These are phyloP conservation scores for Leptonema lineaticorne DNA, from an alignment of 1,140 invertebrate genomes.

Conservation along the genomic window DNA sequence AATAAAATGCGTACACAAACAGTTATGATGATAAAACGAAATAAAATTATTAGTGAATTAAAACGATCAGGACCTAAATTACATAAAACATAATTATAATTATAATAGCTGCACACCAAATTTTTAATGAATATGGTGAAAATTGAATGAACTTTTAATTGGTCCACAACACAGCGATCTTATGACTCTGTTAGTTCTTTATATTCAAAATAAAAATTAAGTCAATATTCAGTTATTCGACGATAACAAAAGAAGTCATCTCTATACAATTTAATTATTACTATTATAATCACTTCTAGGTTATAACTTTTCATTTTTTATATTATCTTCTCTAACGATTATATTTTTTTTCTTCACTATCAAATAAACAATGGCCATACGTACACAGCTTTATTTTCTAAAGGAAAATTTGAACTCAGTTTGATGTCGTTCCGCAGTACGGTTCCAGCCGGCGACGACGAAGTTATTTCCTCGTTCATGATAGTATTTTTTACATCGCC, in stretches of 20 bases:
- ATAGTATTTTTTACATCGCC: slow-evolving; percentile 25
- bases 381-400: slow-evolving; percentile 34
- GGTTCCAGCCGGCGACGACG: slow-evolving; percentile 22
- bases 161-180: not conserved
- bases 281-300: too few relatives aligned
- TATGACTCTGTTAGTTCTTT: too few relatives aligned
- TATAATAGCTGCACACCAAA: too few relatives aligned
- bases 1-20: too few relatives aligned
- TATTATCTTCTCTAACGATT: not conserved
- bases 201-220: too few relatives aligned
- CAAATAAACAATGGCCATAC: slow-evolving; percentile 32
- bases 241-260: not conserved
- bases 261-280: not conserved
- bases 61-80: too few relatives aligned
- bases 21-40: too few relatives aligned
- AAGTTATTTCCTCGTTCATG: slow-evolving; percentile 26
- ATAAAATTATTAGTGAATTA: too few relatives aligned
- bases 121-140: too few relatives aligned
- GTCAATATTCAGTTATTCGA: not conserved
- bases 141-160: too few relatives aligned
- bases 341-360: slow-evolving; percentile 1
- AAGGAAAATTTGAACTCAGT: slow-evolving; percentile 31
- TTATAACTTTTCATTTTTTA: not conserved
- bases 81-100: too few relatives aligned
- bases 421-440: slow-evolving; percentile 23